phyloP scores from a whole-genome alignment of 92 coral and sea anemone genomes.

The Pocillopora grandis region DNA sequence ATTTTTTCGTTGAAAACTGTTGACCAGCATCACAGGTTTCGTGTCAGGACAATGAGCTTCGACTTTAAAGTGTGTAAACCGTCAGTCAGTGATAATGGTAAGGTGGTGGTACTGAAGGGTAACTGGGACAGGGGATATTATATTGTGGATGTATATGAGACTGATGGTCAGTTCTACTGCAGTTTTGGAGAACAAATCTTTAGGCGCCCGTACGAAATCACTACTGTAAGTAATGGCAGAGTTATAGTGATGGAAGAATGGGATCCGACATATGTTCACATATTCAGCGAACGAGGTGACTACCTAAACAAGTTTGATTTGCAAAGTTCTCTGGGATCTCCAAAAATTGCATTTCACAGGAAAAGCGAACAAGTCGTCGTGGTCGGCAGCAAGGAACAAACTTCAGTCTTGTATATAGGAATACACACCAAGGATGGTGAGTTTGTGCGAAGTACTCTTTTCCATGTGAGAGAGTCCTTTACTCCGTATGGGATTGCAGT shows the following conservation, averaged over 20 bases:
- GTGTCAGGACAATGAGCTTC: neutral
- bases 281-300: neutral
- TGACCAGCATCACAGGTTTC: neutral
- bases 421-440: too few relatives aligned
- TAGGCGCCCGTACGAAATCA: too few relatives aligned
- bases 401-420: too few relatives aligned
- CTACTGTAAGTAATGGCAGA: too few relatives aligned
- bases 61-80: neutral
- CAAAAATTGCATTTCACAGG: neutral
- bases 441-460: too few relatives aligned
- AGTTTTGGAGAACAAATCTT: neutral
- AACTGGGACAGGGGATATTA: neutral
- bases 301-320: too few relatives aligned
- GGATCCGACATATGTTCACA: neutral
- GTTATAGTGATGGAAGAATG: neutral
- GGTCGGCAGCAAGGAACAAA: neutral
- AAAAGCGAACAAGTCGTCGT: constrained; percentile 3
- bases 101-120: neutral
- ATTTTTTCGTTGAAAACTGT: neutral
- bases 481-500: too few relatives aligned
- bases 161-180: neutral
- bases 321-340: neutral
- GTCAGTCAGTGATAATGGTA: neutral
- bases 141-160: neutral
- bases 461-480: too few relatives aligned